Conservation (phyloP, 2,888 invertebrate species). For the Acheta domesticus region DNA sequence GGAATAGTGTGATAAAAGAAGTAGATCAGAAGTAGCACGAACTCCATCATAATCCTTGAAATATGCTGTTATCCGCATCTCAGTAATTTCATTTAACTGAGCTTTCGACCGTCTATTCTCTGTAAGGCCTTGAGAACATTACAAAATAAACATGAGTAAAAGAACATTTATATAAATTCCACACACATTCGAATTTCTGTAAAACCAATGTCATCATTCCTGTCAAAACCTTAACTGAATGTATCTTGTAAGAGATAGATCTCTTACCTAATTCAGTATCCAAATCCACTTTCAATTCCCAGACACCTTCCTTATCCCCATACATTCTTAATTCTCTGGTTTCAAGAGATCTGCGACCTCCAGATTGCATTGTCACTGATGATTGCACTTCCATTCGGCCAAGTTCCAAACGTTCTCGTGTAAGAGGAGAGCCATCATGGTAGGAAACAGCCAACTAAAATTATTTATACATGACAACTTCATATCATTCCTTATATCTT, state of each 20-base stretch:
- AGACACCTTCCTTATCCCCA: constrained; percentile 68
- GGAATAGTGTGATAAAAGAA: constrained; percentile 75
- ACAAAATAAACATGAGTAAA: no score
- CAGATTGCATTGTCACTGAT: constrained; percentile 58
- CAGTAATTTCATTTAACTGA: constrained; percentile 61
- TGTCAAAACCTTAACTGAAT: no score
- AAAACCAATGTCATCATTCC: no score
- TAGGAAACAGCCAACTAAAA: constrained; percentile 78
- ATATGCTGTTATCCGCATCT: constrained; percentile 64
- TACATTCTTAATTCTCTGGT: constrained; percentile 60
- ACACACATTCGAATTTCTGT: no score
- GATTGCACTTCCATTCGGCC: constrained; percentile 67
- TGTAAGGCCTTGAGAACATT: constrained; percentile 38
- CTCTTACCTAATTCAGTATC: constrained; percentile 58
- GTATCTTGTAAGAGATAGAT: no score
- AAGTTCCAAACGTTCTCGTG: constrained; percentile 58
- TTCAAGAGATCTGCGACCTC: constrained; percentile 64
- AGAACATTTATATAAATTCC: no score
- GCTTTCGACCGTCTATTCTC: constrained; percentile 58
- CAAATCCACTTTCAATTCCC: constrained; percentile 78
- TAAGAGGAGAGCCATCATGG: constrained; percentile 82
- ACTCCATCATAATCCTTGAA: constrained; percentile 67
- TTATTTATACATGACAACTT: background rate
- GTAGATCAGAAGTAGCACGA: constrained; percentile 63
- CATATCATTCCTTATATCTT: background rate